phyloP scores from a whole-genome alignment of 2,888 invertebrate genomes.

The Athetis lepigone region DNA sequence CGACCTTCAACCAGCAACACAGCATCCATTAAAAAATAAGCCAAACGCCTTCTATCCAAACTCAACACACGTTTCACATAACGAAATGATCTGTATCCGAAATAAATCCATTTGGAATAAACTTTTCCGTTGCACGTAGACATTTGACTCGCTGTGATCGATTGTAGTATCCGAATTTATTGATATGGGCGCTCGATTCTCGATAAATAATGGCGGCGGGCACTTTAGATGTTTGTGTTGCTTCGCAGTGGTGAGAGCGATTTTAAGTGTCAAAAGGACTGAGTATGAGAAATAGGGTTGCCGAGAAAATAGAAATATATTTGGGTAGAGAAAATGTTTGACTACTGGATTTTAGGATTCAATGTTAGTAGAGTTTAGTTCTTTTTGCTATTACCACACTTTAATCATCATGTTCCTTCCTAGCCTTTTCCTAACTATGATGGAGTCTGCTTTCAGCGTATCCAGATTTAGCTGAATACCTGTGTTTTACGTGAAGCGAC shows the following conservation, averaged over 20 bases:
- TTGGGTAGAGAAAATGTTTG: neutral
- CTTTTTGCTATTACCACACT: no score
- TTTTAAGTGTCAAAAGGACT: conserved; percentile 25
- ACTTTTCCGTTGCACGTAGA: conserved; percentile 57
- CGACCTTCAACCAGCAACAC: neutral
- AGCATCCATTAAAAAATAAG: neutral
- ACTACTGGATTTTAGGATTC: neutral
- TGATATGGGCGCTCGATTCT: conserved; percentile 53
- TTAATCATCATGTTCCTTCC: no score
- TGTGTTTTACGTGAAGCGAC: no score
- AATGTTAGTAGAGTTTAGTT: neutral
- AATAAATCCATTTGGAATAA: conserved; percentile 66
- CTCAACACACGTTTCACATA: conserved; percentile 42
- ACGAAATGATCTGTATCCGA: conserved; percentile 58
- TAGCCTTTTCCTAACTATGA: no score
- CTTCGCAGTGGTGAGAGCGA: conserved; percentile 20
- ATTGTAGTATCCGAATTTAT: conserved; percentile 59
- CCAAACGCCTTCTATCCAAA: conserved; percentile 21
- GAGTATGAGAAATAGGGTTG: conserved; percentile 9
- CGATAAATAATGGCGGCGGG: conserved; percentile 54
- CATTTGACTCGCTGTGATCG: conserved; percentile 62
- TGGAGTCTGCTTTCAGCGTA: no score
- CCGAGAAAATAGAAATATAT: conserved; percentile 2
- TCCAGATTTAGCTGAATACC: no score
- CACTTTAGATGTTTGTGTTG: conserved; percentile 45